Evolutionary conservation across 2,888 invertebrate species (phyloP), one percentile per base, ranked within the genome.

Genomic region (Tribolium freemani): DNA sequence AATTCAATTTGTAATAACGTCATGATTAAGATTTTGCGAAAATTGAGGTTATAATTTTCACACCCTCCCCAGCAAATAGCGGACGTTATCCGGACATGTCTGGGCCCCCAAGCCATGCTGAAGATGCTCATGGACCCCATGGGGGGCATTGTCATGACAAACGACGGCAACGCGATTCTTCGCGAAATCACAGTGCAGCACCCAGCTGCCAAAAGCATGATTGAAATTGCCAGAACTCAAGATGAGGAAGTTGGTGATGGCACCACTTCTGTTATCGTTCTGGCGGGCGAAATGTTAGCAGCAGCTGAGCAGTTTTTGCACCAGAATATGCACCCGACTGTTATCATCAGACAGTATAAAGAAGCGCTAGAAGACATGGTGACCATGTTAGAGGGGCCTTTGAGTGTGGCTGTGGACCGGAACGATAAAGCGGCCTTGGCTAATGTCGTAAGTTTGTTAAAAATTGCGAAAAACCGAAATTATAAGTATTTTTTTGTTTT

Each of bases 41-140:
- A 16, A 63, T 66, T 70, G 73, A 56, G 70, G 60, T 73, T 66
- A 66, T 54, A 45, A 64, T 11, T 11, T 20, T 48, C 48, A 54
- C 53, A 48, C 54, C 50, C 31, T 70, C 26, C 2, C 51, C 86
- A 97, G 98, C 94, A 96, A 46, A 96, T 99, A 85, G 99, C 99
- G 72, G 99, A 99, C 89, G 97, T 99, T 70, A 98, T 99, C 80
- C 91, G 99, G 90, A 99, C 99, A 90, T 99, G 99, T 90, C 91
- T 99, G 76, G 99, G 99, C 0, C 99, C 99, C 57, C 94, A 97
- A 87, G 98, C 99, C 58, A 99, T 99, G 99, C 88, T 99, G 82
- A 99, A 99, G 91, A 99, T 99, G 99, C 89, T 99, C 85, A 98
- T 99, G 98, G 99, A 99, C 85, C 99, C 99, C 0, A 99, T 99